A percentile compares a stretch with the other conserved stretches of the same genome.
Evolutionary conservation across 2,797 vertebrate genomes (phyloP).

Genomic region (Eurystomus glaucurus): DNA sequence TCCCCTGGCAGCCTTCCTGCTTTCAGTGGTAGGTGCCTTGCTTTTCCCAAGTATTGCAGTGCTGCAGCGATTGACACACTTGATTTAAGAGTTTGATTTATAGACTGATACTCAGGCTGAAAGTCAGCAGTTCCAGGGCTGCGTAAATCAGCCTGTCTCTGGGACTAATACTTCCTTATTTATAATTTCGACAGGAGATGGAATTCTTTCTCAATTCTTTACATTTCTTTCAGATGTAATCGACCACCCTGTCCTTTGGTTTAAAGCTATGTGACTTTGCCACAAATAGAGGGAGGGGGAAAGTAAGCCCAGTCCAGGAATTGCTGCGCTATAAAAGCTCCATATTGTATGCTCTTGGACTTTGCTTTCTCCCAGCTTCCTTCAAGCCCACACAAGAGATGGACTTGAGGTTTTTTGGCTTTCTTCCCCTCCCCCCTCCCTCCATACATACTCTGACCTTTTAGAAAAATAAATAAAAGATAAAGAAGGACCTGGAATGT

Average conservation of each 20-base stretch:
- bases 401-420: conserved; percentile 76
- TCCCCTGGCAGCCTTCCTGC: conserved; percentile 63
- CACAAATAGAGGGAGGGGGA: conserved; percentile 67
- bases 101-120: conserved; percentile 70
- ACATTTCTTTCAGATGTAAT: conserved; percentile 76
- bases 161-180: conserved; percentile 73
- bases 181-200: conserved; percentile 78
- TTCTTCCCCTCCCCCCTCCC: conserved; percentile 66
- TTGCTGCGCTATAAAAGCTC: conserved; percentile 80
- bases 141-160: conserved; percentile 73
- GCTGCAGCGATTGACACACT: conserved; percentile 58
- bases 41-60: conserved; percentile 4
- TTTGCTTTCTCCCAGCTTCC: conserved; percentile 75
- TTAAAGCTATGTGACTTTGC: conserved; percentile 77
- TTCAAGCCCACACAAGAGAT: conserved; percentile 79
- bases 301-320: conserved; percentile 72
- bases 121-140: conserved; percentile 74
- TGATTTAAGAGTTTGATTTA: conserved; percentile 79
- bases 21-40: conserved; percentile 63
- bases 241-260: conserved; percentile 79
- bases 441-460: conserved; percentile 75
- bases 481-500: conserved; percentile 92
- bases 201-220: conserved; percentile 78
- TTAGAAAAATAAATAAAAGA: conserved; percentile 90
- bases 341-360: conserved; percentile 78